These are phyloP conservation scores for Fundulus diaphanus DNA, from an alignment of 2,797 vertebrate genomes.

Conservation along the genomic window DNA sequence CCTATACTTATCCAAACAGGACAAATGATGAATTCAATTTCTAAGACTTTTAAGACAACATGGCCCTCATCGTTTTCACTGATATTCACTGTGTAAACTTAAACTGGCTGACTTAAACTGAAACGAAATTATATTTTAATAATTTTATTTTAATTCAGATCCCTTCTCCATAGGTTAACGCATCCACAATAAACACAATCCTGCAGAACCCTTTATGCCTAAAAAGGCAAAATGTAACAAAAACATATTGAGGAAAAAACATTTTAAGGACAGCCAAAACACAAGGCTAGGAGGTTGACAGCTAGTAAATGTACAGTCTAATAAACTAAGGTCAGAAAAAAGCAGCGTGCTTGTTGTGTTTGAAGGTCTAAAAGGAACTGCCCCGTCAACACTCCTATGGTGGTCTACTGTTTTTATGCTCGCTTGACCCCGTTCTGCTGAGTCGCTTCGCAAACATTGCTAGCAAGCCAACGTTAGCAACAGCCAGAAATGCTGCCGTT, in stretches of 20 bases:
- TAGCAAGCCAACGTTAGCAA: constrained; percentile 72
- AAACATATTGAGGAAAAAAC: not conserved
- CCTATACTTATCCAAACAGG: not conserved
- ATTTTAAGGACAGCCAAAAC: not conserved
- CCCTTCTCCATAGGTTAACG: not conserved
- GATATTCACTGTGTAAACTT: not conserved
- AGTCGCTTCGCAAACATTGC: constrained; percentile 72
- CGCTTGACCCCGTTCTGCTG: constrained; percentile 71
- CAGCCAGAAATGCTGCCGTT: constrained; percentile 31
- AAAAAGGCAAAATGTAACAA: not conserved
- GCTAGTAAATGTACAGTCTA: not conserved
- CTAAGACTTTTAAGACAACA: not conserved
- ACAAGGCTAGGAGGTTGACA: not conserved
- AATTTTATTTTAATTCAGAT: not conserved
- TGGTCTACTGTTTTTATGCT: constrained; percentile 1
- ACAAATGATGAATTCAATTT: not conserved
- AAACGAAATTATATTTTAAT: not conserved
- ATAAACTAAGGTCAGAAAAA: not conserved
- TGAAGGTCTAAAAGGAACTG: not conserved
- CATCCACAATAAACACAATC: not conserved
- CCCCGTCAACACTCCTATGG: not conserved
- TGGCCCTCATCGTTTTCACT: not conserved
- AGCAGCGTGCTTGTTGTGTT: not conserved
- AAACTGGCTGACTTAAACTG: not conserved
- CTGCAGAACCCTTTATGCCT: not conserved